Conservation (phyloP, 2,888 invertebrate genomes). For the Entomobrya multifasciata region DNA sequence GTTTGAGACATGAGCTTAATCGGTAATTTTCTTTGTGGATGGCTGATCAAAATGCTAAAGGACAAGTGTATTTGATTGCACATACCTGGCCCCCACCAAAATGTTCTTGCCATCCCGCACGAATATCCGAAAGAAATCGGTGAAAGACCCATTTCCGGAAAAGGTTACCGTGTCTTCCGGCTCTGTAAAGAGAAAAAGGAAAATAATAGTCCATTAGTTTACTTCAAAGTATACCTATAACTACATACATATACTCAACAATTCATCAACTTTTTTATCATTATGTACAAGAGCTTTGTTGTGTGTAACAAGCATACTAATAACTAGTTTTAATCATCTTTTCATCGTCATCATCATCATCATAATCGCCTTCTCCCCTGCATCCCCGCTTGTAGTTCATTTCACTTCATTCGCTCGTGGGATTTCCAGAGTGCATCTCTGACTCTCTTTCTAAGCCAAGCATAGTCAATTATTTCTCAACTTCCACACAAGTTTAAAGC, state of each 20-base stretch:
- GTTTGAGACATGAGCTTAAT: conserved; percentile 23
- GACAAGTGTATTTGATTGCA: too few species aligned
- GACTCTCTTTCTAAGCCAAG: not conserved
- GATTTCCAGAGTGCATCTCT: conserved; percentile 45
- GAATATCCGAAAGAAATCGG: conserved; percentile 79
- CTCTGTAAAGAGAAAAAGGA: conserved; percentile 75
- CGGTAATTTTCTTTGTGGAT: conserved; percentile 52
- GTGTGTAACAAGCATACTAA: too few species aligned
- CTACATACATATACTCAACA: too few species aligned
- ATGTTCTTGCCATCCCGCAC: conserved; percentile 79
- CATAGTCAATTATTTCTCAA: conserved; percentile 64
- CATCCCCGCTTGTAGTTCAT: not conserved
- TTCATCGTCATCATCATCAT: too few species aligned
- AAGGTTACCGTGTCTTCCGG: conserved; percentile 79
- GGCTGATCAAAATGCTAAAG: not conserved
- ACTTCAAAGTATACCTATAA: not conserved
- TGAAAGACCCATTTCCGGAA: conserved; percentile 79
- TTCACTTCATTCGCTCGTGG: conserved; percentile 27
- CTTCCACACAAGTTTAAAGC: conserved; percentile 16
- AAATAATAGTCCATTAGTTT: conserved; percentile 44
- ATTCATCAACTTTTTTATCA: not conserved
- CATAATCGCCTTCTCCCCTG: too few species aligned
- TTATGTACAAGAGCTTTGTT: not conserved
- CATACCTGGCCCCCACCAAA: conserved; percentile 78
- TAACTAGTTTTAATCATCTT: too few species aligned